Evolutionary conservation across 2,888 invertebrate genomes (phyloP), one percentile per base, ranked within the genome.

Genomic region (Sylvicola cinctus): DNA sequence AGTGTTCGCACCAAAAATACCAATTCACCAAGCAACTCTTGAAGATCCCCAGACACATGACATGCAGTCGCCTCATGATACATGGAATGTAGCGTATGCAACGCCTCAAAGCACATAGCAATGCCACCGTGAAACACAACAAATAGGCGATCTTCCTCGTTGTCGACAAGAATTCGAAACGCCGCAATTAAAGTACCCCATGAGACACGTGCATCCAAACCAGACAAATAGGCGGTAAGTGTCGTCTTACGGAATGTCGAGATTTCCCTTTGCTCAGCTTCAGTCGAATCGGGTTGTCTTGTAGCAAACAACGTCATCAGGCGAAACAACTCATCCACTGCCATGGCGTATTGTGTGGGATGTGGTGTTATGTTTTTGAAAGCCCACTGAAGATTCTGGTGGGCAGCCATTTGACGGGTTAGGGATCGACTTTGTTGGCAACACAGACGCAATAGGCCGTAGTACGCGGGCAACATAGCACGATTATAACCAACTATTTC

Each of bases 351-450:
- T 46, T 91, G 80, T 15, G 85, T 85, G 5, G 88, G 85, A 59
- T 88, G 88, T n/a, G 90, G 88, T 23, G 88, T 85, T 42, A 93
- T 90, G 57, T 91, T 91, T 49, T 90, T 79, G 58, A 91, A 91
- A 16, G 91, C 91, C 91, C 91, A 93, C 52, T 87, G 85, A 29
- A 93, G 71, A 63, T 93, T 93, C 60, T 91, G 90, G 61, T 93
- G 91, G 43, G 77, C 76, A 1, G 88, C 84, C 36, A 93, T 63
- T 48, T 81, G 74, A 35, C 87, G 68, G 4, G 88, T 83, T 55
- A 93, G 87, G 16, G 74, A 61, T 31, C 77, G 68, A 4, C 90
- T 90, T 45, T 84, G 79, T 43, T 87, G 79, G 52, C 91, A 91
- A 60, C 85, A 90, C 55, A 90, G 68, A 41, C 88, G 68, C 45